phyloP scores from a whole-genome alignment of 2,888 invertebrate species.

The Hemicrepidius hirtus region DNA sequence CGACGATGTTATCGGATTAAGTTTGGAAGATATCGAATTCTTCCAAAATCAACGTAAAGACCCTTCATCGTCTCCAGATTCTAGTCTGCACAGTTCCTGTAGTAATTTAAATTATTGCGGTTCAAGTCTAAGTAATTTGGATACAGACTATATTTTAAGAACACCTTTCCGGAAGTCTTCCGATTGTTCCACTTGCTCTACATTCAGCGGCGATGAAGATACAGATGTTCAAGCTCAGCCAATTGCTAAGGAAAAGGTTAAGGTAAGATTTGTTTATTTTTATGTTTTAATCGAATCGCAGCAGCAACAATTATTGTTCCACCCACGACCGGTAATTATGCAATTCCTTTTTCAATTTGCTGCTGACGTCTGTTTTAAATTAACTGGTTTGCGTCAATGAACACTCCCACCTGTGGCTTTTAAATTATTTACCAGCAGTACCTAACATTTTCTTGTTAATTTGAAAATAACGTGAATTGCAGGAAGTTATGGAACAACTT shows the following conservation, averaged over 20 bases:
- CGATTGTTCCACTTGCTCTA: slow-evolving; percentile 85
- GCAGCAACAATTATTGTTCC: slow-evolving; percentile 39
- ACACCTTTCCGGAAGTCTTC: slow-evolving; percentile 81
- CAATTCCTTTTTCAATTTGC: slow-evolving; percentile 48
- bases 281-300: neutral
- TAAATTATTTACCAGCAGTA: slow-evolving; percentile 48
- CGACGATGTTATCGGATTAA: slow-evolving; percentile 79
- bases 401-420: slow-evolving; percentile 57
- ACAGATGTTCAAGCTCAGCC: slow-evolving; percentile 71
- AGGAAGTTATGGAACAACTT: too few species aligned
- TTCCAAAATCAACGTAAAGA: slow-evolving; percentile 72
- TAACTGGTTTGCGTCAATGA: slow-evolving; percentile 61
- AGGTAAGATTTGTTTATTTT: slow-evolving; percentile 37
- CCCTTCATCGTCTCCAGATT: slow-evolving; percentile 72
- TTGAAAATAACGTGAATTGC: neutral
- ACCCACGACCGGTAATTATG: slow-evolving; percentile 46
- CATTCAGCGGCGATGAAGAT: slow-evolving; percentile 83
- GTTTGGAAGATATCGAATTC: slow-evolving; percentile 77
- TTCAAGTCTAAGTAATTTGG: slow-evolving; percentile 75
- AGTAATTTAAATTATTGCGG: slow-evolving; percentile 77
- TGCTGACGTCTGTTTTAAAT: slow-evolving; percentile 61
- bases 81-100: slow-evolving; percentile 76
- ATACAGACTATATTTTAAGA: slow-evolving; percentile 73
- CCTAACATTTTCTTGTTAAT: slow-evolving; percentile 11
- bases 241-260: slow-evolving; percentile 54